Conservation (phyloP, 2,113 vertebrate genomes). For the Triplophysa rosa region DNA sequence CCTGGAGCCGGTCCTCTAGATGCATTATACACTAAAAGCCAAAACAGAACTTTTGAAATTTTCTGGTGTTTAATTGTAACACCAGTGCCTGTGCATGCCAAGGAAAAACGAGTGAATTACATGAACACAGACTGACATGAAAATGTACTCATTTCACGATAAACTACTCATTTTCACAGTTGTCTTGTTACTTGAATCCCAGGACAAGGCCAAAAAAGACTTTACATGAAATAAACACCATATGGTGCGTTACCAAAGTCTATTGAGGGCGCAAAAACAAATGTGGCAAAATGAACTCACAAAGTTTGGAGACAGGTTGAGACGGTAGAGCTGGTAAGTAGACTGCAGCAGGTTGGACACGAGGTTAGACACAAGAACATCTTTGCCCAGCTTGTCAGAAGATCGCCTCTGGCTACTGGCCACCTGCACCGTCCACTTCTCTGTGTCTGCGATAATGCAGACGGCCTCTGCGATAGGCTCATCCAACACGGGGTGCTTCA, state of each 20-base stretch:
- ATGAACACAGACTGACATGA: no score
- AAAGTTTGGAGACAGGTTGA: conserved; percentile 96
- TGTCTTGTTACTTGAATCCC: no score
- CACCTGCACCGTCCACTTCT: conserved; percentile 97
- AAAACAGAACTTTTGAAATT: neutral
- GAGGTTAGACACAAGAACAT: conserved; percentile 94
- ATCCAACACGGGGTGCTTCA: conserved; percentile 93
- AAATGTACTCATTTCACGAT: no score
- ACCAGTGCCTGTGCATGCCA: no score
- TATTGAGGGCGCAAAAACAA: neutral
- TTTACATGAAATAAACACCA: no score
- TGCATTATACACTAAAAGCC: conserved; percentile 92
- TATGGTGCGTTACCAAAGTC: neutral
- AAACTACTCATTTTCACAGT: no score
- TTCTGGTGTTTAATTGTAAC: no score
- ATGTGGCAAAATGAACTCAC: conserved; percentile 71
- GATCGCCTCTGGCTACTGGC: conserved; percentile 92
- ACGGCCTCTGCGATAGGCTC: conserved; percentile 98
- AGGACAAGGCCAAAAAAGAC: no score
- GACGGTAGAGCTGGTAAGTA: conserved; percentile 95
- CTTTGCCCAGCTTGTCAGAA: conserved; percentile 93
- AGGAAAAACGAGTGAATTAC: no score
- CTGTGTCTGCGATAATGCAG: conserved; percentile 97
- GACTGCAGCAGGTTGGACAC: conserved; percentile 93
- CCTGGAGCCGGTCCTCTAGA: conserved; percentile 94